phyloP scores from a whole-genome alignment of 2,113 vertebrate species.

The Megaceryle maxima region DNA sequence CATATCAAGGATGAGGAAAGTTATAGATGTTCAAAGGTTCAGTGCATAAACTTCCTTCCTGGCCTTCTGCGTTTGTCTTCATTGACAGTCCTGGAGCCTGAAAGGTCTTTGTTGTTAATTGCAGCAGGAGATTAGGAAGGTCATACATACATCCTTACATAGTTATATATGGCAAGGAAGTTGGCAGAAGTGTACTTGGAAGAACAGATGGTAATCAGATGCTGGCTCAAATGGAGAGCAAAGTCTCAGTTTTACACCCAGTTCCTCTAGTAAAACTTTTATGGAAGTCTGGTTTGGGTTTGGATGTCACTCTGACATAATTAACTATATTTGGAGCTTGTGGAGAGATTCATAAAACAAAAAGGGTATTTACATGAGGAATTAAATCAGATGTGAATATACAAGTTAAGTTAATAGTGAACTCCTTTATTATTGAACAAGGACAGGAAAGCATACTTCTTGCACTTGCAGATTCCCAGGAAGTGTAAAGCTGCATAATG shows the following conservation, averaged over 20 bases:
- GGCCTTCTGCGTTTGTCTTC: not conserved
- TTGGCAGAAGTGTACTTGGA: not conserved
- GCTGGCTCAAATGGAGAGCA: not conserved
- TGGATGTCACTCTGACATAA: not conserved
- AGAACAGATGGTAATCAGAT: not conserved
- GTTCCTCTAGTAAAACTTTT: not conserved
- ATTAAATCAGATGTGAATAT: not conserved
- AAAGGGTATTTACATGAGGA: not conserved
- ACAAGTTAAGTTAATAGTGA: not conserved
- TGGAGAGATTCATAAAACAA: not conserved
- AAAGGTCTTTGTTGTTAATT: not conserved
- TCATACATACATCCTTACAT: not conserved
- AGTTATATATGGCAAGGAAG: not conserved
- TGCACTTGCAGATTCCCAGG: accelerated
- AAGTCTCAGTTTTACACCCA: not conserved
- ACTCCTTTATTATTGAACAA: not conserved
- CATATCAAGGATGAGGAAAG: not conserved
- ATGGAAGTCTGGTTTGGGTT: not conserved
- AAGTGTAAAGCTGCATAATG: not conserved
- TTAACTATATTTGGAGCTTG: not conserved
- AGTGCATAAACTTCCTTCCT: not conserved
- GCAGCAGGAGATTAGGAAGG: not conserved
- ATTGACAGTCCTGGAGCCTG: not conserved
- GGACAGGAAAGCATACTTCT: not conserved
- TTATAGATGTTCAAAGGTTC: not conserved